These are phyloP conservation scores for Muscina levida DNA, from an alignment of 2,888 invertebrate species.

Conservation along the genomic window DNA sequence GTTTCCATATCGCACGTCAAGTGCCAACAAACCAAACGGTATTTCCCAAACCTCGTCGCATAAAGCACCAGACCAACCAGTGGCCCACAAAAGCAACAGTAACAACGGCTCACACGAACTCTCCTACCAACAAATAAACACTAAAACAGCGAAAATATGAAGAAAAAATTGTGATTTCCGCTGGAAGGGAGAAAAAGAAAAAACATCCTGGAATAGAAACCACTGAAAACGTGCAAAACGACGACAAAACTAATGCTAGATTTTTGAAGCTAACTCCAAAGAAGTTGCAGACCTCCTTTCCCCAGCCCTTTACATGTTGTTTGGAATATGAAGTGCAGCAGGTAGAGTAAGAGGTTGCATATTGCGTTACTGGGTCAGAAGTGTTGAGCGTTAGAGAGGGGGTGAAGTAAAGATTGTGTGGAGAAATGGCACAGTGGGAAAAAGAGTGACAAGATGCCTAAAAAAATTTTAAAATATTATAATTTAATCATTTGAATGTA, in stretches of 20 bases:
- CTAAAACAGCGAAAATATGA: slow-evolving; percentile 44
- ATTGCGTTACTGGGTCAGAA: background rate
- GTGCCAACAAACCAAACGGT: slow-evolving; percentile 64
- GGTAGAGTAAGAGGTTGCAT: slow-evolving; percentile 3
- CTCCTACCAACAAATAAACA: slow-evolving; percentile 27
- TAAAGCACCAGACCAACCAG: slow-evolving; percentile 52
- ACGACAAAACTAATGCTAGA: slow-evolving; percentile 26
- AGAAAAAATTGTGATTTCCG: slow-evolving; percentile 59
- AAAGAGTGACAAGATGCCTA: no score
- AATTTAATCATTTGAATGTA: no score
- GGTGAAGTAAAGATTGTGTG: slow-evolving; percentile 37
- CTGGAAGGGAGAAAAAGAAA: slow-evolving; percentile 38
- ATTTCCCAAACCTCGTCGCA: background rate
- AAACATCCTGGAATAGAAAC: slow-evolving; percentile 37
- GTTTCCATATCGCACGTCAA: slow-evolving; percentile 29
- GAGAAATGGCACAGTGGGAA: no score
- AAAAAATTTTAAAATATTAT: no score
- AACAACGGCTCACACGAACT: slow-evolving; percentile 27
- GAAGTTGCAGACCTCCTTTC: background rate
- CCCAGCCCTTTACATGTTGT: no score
- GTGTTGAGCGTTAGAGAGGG: slow-evolving; percentile 30
- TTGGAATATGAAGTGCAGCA: background rate
- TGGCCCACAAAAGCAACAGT: slow-evolving; percentile 56
- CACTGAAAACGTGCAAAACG: slow-evolving; percentile 3
- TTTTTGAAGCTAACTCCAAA: slow-evolving; percentile 37